Evolutionary conservation across 2,113 vertebrate species (phyloP), one percentile per base, ranked within the genome.

Genomic region (Oceanodroma tethys): DNA sequence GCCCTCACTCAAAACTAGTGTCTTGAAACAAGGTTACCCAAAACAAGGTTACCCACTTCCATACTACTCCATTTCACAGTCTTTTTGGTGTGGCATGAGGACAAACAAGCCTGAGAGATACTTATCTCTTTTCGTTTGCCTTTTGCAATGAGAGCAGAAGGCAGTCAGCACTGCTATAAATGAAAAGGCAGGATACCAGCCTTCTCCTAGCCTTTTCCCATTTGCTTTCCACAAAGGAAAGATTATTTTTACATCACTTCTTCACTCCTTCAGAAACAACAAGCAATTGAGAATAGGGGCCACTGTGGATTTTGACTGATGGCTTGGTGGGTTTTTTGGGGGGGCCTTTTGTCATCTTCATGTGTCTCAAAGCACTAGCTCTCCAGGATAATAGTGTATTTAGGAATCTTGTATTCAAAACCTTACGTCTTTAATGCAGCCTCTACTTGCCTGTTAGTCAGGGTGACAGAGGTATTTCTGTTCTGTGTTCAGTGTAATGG

Each of bases 221-320:
- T 23, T 74, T 45, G 32, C 47, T 72, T 88, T 80, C 29, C 22
- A 32, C 43, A 67, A 60, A 50, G 9, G 23, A 90, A 75, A 38
- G 7, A 2, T 34, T 63, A 6, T 67, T 86, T 88, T 81, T 11
- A 36, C 25, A 47, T 56, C 0, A 0, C 14, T 68, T 22, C 50
- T 92, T 91, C 22, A 52, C 16, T 38, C 23, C 23, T 68, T 70
- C 21, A 8, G 43, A 56, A 91, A 56, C 21, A 81, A 22, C 4
- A 73, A 58, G 13, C 16, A 53, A 53, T 45, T 4, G 13, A 67
- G 66, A 86, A 43, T 9, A 59, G 40, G 4, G 6, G 34, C 11
- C 36, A 14, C 19, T n/a, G 38, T 50, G 55, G n/a, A 43, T 78
- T 62, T 62, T 48, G 23, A 26, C 62, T 75, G 80, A 22, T 56